phyloP scores from a whole-genome alignment of 2,113 vertebrate species.

The Lampris incognitus region DNA sequence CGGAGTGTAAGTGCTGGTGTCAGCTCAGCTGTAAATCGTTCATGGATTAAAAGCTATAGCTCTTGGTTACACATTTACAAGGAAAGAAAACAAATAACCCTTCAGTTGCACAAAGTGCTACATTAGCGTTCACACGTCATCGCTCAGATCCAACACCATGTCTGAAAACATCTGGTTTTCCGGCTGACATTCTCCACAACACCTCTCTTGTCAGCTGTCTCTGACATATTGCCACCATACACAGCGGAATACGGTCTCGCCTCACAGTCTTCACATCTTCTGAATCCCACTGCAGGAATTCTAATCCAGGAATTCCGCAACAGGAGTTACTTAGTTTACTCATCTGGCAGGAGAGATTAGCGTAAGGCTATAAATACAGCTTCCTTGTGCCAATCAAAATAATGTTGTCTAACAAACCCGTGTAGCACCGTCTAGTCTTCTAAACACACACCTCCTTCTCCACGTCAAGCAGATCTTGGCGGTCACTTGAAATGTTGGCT shows the following conservation, averaged over 20 bases:
- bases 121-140: slow-evolving; percentile 13
- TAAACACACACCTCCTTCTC: neutral
- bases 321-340: slow-evolving; percentile 18
- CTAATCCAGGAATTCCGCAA: slow-evolving; percentile 5
- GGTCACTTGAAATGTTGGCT: neutral
- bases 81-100: slow-evolving; percentile 23
- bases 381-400: slow-evolving; percentile 51
- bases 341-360: slow-evolving; percentile 53
- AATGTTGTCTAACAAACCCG: slow-evolving; percentile 18
- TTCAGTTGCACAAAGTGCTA: slow-evolving; percentile 24
- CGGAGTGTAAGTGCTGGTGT: slow-evolving; percentile 68
- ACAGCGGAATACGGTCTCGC: slow-evolving; percentile 13
- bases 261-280: slow-evolving; percentile 1
- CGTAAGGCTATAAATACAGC: slow-evolving; percentile 58
- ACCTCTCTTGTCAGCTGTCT: slow-evolving; percentile 31
- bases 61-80: slow-evolving; percentile 54
- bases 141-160: neutral
- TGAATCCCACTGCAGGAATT: neutral
- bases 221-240: slow-evolving; percentile 62
- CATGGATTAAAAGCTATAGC: slow-evolving; percentile 50
- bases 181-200: slow-evolving; percentile 28
- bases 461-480: slow-evolving; percentile 18
- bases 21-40: slow-evolving; percentile 48
- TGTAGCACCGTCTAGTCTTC: slow-evolving; percentile 32
- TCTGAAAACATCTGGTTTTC: neutral